Percentiles rank a stretch among this genome's conserved stretches.
Evolutionary conservation across 2,888 invertebrate genomes (phyloP).

Genomic region (Hypena proboscidalis): DNA sequence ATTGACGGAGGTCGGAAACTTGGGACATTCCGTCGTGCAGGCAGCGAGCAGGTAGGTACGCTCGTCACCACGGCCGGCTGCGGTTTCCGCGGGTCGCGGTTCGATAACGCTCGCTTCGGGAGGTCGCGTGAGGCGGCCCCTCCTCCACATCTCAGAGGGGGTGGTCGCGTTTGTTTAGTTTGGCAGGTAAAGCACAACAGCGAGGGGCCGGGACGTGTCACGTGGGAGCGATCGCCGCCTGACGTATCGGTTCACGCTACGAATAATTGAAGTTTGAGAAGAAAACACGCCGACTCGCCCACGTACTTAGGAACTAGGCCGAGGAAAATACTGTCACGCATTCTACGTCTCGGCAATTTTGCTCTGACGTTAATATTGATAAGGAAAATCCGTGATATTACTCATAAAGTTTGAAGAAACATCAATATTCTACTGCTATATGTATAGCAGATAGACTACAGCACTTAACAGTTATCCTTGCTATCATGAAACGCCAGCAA

Average conservation of each 20-base stretch:
- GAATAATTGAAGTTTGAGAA: slow-evolving; percentile 55
- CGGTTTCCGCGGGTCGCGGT: slow-evolving; percentile 62
- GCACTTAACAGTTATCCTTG: no score
- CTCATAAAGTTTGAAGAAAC: no score
- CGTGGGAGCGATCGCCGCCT: slow-evolving; percentile 60
- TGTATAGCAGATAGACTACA: no score
- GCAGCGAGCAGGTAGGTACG: slow-evolving; percentile 43
- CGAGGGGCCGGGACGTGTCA: slow-evolving; percentile 54
- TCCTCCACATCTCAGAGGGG: slow-evolving; percentile 24
- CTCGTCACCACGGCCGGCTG: slow-evolving; percentile 56
- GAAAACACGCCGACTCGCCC: slow-evolving; percentile 44
- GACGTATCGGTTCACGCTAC: slow-evolving; percentile 54
- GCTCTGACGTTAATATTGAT: neutral
- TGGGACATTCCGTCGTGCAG: slow-evolving; percentile 43
- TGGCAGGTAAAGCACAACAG: slow-evolving; percentile 73
- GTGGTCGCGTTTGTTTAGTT: slow-evolving; percentile 65
- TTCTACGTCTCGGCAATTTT: neutral
- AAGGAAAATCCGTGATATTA: neutral
- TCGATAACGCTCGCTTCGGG: slow-evolving; percentile 51
- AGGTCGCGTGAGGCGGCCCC: slow-evolving; percentile 40
- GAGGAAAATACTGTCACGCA: slow-evolving; percentile 4
- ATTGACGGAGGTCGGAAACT: slow-evolving; percentile 61
- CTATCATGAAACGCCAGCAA: neutral
- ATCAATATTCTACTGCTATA: no score
- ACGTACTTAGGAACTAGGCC: slow-evolving; percentile 2